Evolutionary conservation across 2,113 vertebrate genomes (phyloP), one percentile per base, ranked within the genome.

Genomic region (Sylvia atricapilla): DNA sequence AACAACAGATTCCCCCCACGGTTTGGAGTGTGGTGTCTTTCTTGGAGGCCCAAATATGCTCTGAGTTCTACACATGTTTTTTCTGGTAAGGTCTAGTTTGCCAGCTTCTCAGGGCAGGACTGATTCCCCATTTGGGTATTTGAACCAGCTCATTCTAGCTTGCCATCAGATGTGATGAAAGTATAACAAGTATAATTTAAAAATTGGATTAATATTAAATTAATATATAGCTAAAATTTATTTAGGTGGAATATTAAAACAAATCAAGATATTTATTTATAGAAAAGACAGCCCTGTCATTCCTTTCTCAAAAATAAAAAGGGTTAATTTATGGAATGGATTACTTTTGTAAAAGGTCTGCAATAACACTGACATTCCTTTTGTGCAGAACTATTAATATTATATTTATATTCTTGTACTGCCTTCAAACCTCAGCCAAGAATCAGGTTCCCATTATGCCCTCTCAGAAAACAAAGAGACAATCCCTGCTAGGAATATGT

Each of bases 371-470:
- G 74, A 53, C 25, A 70, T 55, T 77, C 59, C 43, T 81, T 89
- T 82, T 9, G 4, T 7, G 11, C 9, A 79, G 37, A 79, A 73
- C 14, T 72, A 64, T 63, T 91, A 94, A 89, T 87, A 89, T 84
- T 94, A 91, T 94, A 95, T 91, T 91, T 92, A 86, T 88, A 90
- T 87, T 82, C 72, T 77, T 8, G 1, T 58, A 87, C n/a, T 64
- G 50, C 39, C 33, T 94, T 86, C 72, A 90, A 83, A 70, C 25
- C 47, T 90, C 75, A 95, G 70, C 75, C 78, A 94, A 90, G 68
- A 91, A 93, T 80, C 55, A 72, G 21, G 73, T 88, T 77, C 67
- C 44, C 28, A 49, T 84, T 88, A 76, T 94, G 79, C 41, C 58
- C 17, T 62, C 76, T 90, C 88, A 90, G 73, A 55, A 96, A 96